Conservation (phyloP, 92 coral and sea anemone species). For the Diadumene lineata region DNA sequence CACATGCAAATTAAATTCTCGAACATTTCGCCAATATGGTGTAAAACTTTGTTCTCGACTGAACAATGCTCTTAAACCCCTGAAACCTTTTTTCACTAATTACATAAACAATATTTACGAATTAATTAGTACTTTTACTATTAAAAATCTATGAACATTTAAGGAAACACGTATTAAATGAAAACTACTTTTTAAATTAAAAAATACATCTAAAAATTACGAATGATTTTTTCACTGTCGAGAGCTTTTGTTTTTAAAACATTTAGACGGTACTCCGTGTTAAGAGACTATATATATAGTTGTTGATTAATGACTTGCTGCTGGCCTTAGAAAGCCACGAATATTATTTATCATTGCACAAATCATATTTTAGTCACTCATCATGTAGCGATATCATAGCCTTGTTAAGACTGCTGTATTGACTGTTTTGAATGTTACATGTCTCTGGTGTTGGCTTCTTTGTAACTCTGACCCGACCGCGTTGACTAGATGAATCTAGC, state of each 20-base stretch:
- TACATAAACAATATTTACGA: not conserved
- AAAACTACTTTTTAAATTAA: too few species aligned
- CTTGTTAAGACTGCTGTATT: not conserved
- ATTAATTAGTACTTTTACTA: not conserved
- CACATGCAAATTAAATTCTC: not conserved
- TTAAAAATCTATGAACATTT: not conserved
- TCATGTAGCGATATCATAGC: not conserved
- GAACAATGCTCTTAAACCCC: not conserved
- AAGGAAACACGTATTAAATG: not conserved
- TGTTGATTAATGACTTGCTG: not conserved
- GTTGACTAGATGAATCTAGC: too few species aligned
- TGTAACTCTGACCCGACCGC: too few species aligned
- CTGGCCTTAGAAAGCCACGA: not conserved
- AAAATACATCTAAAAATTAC: too few species aligned
- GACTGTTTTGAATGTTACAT: not conserved
- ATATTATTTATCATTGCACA: not conserved
- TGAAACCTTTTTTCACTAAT: constrained; percentile 7
- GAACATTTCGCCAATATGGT: not conserved
- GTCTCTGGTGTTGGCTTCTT: not conserved
- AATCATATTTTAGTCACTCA: not conserved
- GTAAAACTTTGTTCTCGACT: not conserved
- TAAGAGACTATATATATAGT: too few species aligned
- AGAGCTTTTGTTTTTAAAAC: not conserved
- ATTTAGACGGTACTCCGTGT: not conserved
- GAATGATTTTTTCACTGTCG: too few species aligned